Percentiles rank a stretch among this genome's conserved stretches.
Evolutionary conservation across 2,888 invertebrate genomes (phyloP).

Genomic region (Protophormia terraenovae): DNA sequence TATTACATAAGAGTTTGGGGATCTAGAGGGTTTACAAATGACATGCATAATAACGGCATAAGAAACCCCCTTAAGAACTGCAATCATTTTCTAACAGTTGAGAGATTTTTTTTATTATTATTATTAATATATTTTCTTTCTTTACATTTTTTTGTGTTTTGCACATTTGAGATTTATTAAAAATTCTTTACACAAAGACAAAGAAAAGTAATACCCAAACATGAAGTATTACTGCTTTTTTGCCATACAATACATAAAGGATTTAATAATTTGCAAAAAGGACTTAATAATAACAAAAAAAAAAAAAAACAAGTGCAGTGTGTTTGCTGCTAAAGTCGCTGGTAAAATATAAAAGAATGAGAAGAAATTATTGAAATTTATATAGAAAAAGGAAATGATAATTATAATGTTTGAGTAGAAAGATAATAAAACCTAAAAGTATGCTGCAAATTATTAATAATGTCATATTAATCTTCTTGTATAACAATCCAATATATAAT

Average conservation of each 20-base stretch:
- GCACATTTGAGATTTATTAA: slow-evolving; percentile 81
- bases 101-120: slow-evolving; percentile 59
- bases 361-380: slow-evolving; percentile 56
- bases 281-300: slow-evolving; percentile 61
- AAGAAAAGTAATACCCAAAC: slow-evolving; percentile 68
- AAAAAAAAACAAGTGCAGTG: slow-evolving; percentile 42
- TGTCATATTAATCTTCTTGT: slow-evolving; percentile 76
- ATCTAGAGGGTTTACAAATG: slow-evolving; percentile 52
- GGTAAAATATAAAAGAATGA: slow-evolving; percentile 34
- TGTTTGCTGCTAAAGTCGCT: slow-evolving; percentile 3
- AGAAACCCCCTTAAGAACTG: slow-evolving; percentile 69
- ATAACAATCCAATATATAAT: slow-evolving; percentile 73
- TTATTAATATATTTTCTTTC: slow-evolving; percentile 59
- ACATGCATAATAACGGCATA: slow-evolving; percentile 63
- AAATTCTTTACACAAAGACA: slow-evolving; percentile 76
- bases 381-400: slow-evolving; percentile 58
- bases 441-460: slow-evolving; percentile 79
- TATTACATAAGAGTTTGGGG: slow-evolving; percentile 51
- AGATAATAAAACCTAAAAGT: slow-evolving; percentile 73
- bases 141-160: slow-evolving; percentile 58
- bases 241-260: slow-evolving; percentile 62
- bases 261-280: slow-evolving; percentile 68
- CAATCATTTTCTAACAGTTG: slow-evolving; percentile 67
- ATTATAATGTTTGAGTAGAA: slow-evolving; percentile 58
- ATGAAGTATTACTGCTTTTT: slow-evolving; percentile 63